phyloP scores from a whole-genome alignment of 2,797 vertebrate genomes.

The Taenioides sp. region DNA sequence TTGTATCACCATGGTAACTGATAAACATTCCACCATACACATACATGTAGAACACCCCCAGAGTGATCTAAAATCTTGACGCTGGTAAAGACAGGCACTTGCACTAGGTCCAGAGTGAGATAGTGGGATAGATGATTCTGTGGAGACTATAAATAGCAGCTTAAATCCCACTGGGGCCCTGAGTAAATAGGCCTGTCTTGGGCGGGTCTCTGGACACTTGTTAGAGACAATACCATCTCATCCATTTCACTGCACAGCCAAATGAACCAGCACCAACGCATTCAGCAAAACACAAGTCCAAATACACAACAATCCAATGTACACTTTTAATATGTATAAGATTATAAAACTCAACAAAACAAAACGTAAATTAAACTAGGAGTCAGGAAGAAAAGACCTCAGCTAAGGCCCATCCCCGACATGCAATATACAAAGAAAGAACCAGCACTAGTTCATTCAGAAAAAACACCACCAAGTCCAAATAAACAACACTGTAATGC shows the following conservation, averaged over 20 bases:
- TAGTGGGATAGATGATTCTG: conserved; percentile 60
- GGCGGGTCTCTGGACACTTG: conserved; percentile 71
- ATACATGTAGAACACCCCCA: too few relatives aligned
- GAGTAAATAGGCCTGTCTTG: conserved; percentile 73
- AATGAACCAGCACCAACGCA: conserved; percentile 34
- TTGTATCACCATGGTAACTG: too few relatives aligned
- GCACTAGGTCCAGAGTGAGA: conserved; percentile 29
- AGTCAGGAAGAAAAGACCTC: neutral
- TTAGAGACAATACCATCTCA: conserved; percentile 70
- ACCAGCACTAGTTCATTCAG: too few relatives aligned
- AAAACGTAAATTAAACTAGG: neutral
- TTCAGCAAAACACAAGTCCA: conserved; percentile 21
- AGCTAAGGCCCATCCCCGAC: too few relatives aligned
- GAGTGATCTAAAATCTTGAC: neutral
- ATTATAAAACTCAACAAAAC: neutral
- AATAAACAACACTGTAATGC: too few relatives aligned
- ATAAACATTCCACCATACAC: too few relatives aligned
- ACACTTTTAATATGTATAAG: neutral
- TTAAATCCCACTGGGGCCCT: conserved; percentile 54
- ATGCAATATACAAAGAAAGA: too few relatives aligned
- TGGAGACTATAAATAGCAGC: conserved; percentile 71
- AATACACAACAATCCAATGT: conserved; percentile 5
- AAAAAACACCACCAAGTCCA: too few relatives aligned
- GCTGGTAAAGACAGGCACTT: conserved; percentile 37
- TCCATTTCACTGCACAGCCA: conserved; percentile 60